Conservation (phyloP, 1,140 invertebrate species). For the Heliconius eleuchia region DNA sequence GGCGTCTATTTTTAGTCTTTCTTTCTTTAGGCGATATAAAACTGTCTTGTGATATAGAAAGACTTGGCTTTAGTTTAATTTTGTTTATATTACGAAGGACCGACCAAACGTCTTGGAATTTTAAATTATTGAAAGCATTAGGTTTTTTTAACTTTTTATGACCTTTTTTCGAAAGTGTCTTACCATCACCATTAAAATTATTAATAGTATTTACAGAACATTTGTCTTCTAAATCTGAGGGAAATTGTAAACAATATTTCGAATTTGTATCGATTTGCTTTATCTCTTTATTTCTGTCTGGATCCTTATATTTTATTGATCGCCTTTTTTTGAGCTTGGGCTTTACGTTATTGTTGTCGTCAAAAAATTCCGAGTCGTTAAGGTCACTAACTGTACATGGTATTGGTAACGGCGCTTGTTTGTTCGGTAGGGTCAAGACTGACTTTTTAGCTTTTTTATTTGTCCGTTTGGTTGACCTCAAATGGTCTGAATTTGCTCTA, state of each 20-base stretch:
- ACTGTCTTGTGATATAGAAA: slow-evolving; percentile 59
- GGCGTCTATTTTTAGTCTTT: slow-evolving; percentile 41
- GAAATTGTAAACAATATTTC: slow-evolving; percentile 51
- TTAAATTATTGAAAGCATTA: slow-evolving; percentile 16
- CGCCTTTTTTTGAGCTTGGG: slow-evolving; percentile 49
- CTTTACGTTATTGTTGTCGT: slow-evolving; percentile 41
- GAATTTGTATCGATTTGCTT: slow-evolving; percentile 60
- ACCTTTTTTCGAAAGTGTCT: slow-evolving; percentile 35
- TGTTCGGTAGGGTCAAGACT: slow-evolving; percentile 63
- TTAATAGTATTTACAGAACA: slow-evolving; percentile 59
- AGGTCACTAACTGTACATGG: slow-evolving; percentile 67
- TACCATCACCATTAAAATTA: slow-evolving; percentile 51
- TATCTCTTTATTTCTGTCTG: slow-evolving; percentile 41
- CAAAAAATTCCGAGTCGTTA: slow-evolving; percentile 65
- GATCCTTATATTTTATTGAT: slow-evolving; percentile 41
- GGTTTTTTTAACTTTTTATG: background rate
- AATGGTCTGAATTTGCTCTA: slow-evolving; percentile 69
- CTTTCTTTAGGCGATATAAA: slow-evolving; percentile 42
- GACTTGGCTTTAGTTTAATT: slow-evolving; percentile 61
- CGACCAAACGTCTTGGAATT: slow-evolving; percentile 63
- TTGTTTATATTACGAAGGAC: slow-evolving; percentile 64
- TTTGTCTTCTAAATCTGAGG: slow-evolving; percentile 52
- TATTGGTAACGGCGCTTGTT: slow-evolving; percentile 48
- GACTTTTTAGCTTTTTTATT: slow-evolving; percentile 64
- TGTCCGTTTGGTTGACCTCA: slow-evolving; percentile 48